Evolutionary conservation across 2,113 vertebrate genomes (phyloP), one percentile per base, ranked within the genome.

Genomic region (Parus major): DNA sequence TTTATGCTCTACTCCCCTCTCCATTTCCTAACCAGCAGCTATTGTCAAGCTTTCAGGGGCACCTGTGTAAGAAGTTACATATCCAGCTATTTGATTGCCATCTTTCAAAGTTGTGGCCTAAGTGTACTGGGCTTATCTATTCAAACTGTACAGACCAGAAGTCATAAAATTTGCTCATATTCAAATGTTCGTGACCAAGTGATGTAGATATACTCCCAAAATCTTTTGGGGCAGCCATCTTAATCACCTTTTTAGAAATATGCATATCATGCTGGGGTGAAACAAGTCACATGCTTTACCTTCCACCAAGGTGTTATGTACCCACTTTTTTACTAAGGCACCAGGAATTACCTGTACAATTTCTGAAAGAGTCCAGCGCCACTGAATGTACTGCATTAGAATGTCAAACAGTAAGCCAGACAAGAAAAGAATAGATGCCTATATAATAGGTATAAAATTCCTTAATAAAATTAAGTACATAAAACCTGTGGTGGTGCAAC

Each of bases 281-380:
- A 59, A 95, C 53, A 86, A 73, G 36, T 76, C 91, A 93, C 93
- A 88, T 86, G 87, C 84, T 84, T 90, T 82, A 80, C 85, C 28
- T 91, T 76, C 75, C 76, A 96, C 77, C 91, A 87, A 86, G 86
- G 93, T 92, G 87, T 96, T 93, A 97, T 53, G 81, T 65, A 92
- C 82, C 79, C 92, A 90, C 49, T 44, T 72, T 97, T 97, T 97
- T 96, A 97, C 95, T 97, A 97, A 97, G 97, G 97, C 97, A 97
- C 94, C 92, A 93, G 88, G 93, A 97, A 95, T 88, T 73, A 95
- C 86, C 75, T 61, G 72, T 91, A 72, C 53, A 73, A 70, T 72
- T 92, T 94, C 85, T 82, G 69, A 91, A 33, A 83, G 92, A 90
- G 91, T 80, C 56, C 94, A 97, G 95, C 20, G 55, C 82, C 91